Evolutionary conservation across 2,797 vertebrate species (phyloP), one percentile per base, ranked within the genome.

Genomic region (Microhierax caerulescens): DNA sequence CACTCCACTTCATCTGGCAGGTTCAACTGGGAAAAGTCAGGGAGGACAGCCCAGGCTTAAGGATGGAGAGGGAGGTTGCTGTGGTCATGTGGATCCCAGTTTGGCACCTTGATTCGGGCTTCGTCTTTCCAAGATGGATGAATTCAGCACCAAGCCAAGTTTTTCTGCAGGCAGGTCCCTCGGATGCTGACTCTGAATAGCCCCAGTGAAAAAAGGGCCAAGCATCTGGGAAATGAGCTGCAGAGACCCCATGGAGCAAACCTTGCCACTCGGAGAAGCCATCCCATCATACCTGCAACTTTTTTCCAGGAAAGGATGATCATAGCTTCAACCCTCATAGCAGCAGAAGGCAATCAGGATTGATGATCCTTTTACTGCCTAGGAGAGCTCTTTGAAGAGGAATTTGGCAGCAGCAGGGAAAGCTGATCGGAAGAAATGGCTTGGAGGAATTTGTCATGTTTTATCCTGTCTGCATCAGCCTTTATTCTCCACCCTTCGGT

Each of bases 341-440:
- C 85, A 95, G 45, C 85, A 94, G 73, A 92, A 93, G 51, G 74
- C 77, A 85, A 93, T 87, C 59, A 60, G 95, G 77, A 95, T 45
- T 93, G 86, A 96, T 91, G 92, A 76, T 63, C 59, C 43, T 92
- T 96, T 93, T 85, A 94, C 77, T 73, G 67, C 77, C 80, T 69
- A 63, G 70, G 59, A 94, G 63, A 92, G 74, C 74, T 85, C 90
- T 95, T 86, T 84, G 77, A 91, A 87, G 37, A 81, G 36, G 74
- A 92, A 76, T 93, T 93, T 94, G 92, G 92, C 94, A 96, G 83
- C 67, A 93, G 67, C n/a, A 81, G 54, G 45, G 27, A 77, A 96
- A 90, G 72, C 72, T 77, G 82, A 83, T 74, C 85, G 85, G 76
- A 93, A 88, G 95, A 75, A 94, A 81, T 0, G 2, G 67, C 92